Evolutionary conservation across 2,888 invertebrate genomes (phyloP).

Genomic region (Mayetiola destructor): DNA sequence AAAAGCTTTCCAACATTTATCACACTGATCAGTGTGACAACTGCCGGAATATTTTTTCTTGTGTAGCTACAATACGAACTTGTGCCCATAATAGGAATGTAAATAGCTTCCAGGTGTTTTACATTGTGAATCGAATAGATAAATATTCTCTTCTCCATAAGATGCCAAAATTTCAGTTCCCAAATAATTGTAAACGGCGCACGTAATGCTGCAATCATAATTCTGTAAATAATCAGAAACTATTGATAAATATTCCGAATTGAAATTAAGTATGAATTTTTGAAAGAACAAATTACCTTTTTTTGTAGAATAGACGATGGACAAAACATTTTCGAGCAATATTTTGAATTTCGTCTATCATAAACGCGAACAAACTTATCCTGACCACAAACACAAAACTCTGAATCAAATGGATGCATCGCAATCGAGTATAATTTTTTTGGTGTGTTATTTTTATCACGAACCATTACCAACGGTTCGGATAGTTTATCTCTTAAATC

Average conservation of each 20-base stretch:
- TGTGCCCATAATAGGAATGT: conserved; percentile 49
- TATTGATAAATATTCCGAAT: no score
- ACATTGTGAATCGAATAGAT: conserved; percentile 58
- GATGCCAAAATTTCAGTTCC: conserved; percentile 85
- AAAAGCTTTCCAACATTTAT: no score
- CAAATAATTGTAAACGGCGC: conserved; percentile 80
- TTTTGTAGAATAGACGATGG: conserved; percentile 32
- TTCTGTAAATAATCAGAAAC: conserved; percentile 21
- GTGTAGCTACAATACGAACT: no score
- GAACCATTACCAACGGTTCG: neutral
- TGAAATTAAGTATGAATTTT: neutral
- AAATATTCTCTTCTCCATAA: conserved; percentile 87
- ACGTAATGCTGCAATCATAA: conserved; percentile 55
- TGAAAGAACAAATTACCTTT: neutral
- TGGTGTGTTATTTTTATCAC: conserved; percentile 33
- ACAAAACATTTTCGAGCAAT: conserved; percentile 45
- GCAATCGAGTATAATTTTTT: conserved; percentile 79
- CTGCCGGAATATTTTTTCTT: no score
- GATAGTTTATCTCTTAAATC: conserved; percentile 60
- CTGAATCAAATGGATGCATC: conserved; percentile 63
- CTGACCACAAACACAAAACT: conserved; percentile 72
- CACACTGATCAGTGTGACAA: no score
- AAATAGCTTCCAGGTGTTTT: conserved; percentile 36
- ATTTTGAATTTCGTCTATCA: conserved; percentile 46
- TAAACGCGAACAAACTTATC: conserved; percentile 65